Base-by-base conservation (phyloP, 2,888 invertebrate genomes). In the Orchesellides sinensis region DNA sequence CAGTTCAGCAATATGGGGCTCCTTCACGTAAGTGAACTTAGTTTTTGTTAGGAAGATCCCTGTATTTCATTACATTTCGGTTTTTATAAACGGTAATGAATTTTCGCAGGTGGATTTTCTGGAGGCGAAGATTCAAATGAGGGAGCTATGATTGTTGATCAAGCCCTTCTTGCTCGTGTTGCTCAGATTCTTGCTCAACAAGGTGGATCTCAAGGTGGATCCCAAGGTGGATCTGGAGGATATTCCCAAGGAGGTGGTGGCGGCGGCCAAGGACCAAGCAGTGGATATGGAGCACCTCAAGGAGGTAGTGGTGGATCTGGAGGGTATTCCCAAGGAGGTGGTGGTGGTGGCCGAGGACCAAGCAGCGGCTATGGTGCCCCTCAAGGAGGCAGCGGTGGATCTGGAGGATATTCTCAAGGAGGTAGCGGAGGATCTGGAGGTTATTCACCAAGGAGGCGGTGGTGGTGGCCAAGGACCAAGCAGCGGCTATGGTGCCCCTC, bases 381-480 rank as follows among this genome's bases (percentile, higher is more conserved):
- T 5, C 65, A 27, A 54, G 68, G 78, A 47, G 69, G 82, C n/a
- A n/a, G 61, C 54, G 32, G 25, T 14, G 73, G n/a, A n/a, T n/a
- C n/a, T n/a, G 59, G 63, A 12, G 66, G 80, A 29, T 63, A 63
- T 14, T 65, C 72, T 17, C 49, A n/a, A n/a, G n/a, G n/a, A n/a
- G 63, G 25, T 32, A 49, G 73, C 14, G 47, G 63, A 1, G 35
- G 65, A 21, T 68, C 74, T 27, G 82, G 78, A 17, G 27, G 27
- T 32, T 32, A 19, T 6, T 40, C 73, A 77, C 14, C 52, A 72
- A 81, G 84, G 78, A 29, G 75, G 75, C 56, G 27, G 25, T 72
- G 84, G 75, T 84, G 85, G 84, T 81, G 78, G 79, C 52, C 87
- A 88, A 61, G 85, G 88, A 5, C n/a, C n/a, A n/a, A 17, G 49